Conservation (phyloP, 2,797 vertebrate genomes). For the Sparus aurata region DNA sequence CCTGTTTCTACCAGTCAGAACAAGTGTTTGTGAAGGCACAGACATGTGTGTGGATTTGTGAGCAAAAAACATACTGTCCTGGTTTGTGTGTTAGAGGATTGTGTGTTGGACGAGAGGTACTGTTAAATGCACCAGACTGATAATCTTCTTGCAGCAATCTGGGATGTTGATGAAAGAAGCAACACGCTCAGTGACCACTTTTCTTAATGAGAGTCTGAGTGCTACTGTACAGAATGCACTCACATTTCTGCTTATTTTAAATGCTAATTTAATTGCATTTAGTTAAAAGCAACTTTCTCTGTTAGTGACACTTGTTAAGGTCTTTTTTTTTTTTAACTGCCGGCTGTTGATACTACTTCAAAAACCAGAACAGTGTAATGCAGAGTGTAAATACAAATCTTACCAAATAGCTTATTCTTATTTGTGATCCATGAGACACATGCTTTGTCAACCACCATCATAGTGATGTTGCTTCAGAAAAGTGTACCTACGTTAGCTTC, state of each 20-base stretch:
- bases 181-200: constrained; percentile 32
- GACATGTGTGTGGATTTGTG: neutral
- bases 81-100: constrained; percentile 1
- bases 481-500: neutral
- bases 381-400: neutral
- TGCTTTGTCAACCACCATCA: neutral
- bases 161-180: constrained; percentile 46
- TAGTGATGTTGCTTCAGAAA: neutral
- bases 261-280: neutral
- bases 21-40: neutral
- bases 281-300: neutral
- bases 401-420: neutral
- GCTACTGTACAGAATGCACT: neutral
- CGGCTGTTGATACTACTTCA: neutral
- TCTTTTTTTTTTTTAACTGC: neutral
- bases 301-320: neutral
- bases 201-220: constrained; percentile 36
- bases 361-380: neutral
- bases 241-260: neutral
- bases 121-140: constrained; percentile 17
- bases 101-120: neutral
- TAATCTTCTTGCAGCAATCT: constrained; percentile 74
- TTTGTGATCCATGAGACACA: neutral
- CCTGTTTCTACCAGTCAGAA: constrained; percentile 17
- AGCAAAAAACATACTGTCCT: neutral